phyloP scores from a whole-genome alignment of 1,140 invertebrate genomes.

The Pseudomyrmex sp. region DNA sequence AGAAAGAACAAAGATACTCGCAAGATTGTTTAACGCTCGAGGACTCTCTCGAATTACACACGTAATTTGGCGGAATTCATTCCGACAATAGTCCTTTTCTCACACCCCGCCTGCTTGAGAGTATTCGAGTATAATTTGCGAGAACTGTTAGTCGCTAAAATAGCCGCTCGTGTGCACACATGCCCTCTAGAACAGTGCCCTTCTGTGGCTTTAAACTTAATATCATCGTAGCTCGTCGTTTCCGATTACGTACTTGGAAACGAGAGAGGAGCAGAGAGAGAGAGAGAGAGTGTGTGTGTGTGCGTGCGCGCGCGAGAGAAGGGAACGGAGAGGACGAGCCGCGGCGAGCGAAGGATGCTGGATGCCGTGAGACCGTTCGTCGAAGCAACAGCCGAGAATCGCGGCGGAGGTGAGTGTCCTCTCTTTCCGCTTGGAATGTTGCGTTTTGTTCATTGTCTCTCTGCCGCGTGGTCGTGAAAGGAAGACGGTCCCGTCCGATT shows the following conservation, averaged over 20 bases:
- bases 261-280: constrained; percentile 16
- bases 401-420: constrained; percentile 73
- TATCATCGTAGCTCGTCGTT: constrained; percentile 29
- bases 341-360: constrained; percentile 56
- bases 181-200: constrained; percentile 37
- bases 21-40: too few species aligned
- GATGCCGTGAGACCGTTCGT: constrained; percentile 64
- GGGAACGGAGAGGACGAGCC: constrained; percentile 40
- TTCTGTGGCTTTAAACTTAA: constrained; percentile 54
- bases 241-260: constrained; percentile 62
- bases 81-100: neutral
- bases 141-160: constrained; percentile 27
- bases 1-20: too few species aligned
- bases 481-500: constrained; percentile 3
- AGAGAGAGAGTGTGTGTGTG: neutral
- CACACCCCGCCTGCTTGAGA: neutral
- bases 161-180: constrained; percentile 4
- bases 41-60: too few species aligned
- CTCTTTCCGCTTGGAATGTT: constrained; percentile 69
- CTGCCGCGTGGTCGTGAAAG: constrained; percentile 29
- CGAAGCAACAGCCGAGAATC: constrained; percentile 68
- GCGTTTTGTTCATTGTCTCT: constrained; percentile 54
- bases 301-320: constrained; percentile 27
- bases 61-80: neutral
- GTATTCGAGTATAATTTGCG: constrained; percentile 29